Evolutionary conservation across 2,797 vertebrate species (phyloP).

Genomic region (Sebastes umbrosus): DNA sequence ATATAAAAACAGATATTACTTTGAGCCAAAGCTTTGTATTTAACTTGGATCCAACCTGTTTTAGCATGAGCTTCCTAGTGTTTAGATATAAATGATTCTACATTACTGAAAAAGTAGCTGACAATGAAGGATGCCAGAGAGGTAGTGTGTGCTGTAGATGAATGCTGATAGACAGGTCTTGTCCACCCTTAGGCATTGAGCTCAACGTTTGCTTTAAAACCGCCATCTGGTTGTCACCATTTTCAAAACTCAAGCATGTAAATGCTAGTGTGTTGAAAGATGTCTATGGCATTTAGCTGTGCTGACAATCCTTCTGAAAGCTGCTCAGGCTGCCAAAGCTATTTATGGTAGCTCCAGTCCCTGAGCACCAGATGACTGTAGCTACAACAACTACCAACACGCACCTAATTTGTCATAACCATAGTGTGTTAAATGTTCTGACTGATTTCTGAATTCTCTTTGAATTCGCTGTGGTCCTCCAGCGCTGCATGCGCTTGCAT

Average conservation of each 20-base stretch:
- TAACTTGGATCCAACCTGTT: neutral
- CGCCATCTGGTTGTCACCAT: constrained; percentile 58
- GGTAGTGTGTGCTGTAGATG: neutral
- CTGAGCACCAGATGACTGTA: constrained; percentile 24
- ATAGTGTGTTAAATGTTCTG: constrained; percentile 17
- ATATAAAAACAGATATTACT: neutral
- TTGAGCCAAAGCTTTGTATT: neutral
- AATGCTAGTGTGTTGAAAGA: constrained; percentile 32
- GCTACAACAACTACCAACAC: constrained; percentile 14
- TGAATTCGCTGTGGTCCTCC: constrained; percentile 21
- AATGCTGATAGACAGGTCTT: constrained; percentile 55
- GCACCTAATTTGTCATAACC: constrained; percentile 31
- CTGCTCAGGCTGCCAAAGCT: constrained; percentile 25
- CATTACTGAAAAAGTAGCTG: neutral
- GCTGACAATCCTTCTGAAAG: constrained; percentile 43
- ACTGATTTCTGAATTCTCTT: constrained; percentile 26
- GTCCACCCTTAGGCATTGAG: constrained; percentile 37
- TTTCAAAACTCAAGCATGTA: constrained; percentile 36
- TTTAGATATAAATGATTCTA: neutral
- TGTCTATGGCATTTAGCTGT: constrained; percentile 30
- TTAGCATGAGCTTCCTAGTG: neutral
- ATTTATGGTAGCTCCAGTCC: constrained; percentile 43
- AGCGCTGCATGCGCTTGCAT: neutral
- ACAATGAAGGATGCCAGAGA: neutral
- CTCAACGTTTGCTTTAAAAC: constrained; percentile 48